A percentile compares a stretch with the other conserved stretches of the same genome.
Conservation (phyloP, 1,140 invertebrate species). For the Sycobia sp. region DNA sequence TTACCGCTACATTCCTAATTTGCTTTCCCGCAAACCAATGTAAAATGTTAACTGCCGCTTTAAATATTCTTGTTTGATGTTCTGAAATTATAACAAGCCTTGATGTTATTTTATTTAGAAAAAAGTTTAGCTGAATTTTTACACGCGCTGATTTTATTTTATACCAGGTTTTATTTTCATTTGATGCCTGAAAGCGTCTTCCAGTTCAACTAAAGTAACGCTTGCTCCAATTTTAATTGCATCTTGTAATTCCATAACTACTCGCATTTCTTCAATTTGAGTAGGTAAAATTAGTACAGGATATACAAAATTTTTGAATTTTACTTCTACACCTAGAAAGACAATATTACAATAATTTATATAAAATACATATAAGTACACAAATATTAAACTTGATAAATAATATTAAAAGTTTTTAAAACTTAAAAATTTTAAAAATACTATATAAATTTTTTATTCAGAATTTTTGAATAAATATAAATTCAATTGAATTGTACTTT, state of each 20-base stretch:
- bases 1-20: slow-evolving; percentile 81
- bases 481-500: no score
- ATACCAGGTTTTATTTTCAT: slow-evolving; percentile 65
- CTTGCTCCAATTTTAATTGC: slow-evolving; percentile 79
- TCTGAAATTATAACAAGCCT: slow-evolving; percentile 44
- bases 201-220: slow-evolving; percentile 77
- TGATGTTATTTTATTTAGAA: not conserved
- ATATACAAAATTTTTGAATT: slow-evolving; percentile 85
- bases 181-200: slow-evolving; percentile 66
- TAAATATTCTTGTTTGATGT: slow-evolving; percentile 73
- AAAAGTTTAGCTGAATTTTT: no score
- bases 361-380: not conserved
- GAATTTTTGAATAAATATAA: not conserved
- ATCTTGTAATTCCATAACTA: slow-evolving; percentile 62
- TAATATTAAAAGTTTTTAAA: not conserved
- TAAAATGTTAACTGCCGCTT: slow-evolving; percentile 81
- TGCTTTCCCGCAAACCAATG: slow-evolving; percentile 95
- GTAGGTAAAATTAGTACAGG: slow-evolving; percentile 81
- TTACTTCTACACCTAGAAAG: slow-evolving; percentile 76
- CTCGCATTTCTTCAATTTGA: slow-evolving; percentile 72
- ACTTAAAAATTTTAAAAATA: not conserved
- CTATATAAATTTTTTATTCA: no score
- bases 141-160: not conserved
- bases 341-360: not conserved
- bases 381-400: no score